Evolutionary conservation across 2,888 invertebrate genomes (phyloP).

Genomic region (Chesias legatella): DNA sequence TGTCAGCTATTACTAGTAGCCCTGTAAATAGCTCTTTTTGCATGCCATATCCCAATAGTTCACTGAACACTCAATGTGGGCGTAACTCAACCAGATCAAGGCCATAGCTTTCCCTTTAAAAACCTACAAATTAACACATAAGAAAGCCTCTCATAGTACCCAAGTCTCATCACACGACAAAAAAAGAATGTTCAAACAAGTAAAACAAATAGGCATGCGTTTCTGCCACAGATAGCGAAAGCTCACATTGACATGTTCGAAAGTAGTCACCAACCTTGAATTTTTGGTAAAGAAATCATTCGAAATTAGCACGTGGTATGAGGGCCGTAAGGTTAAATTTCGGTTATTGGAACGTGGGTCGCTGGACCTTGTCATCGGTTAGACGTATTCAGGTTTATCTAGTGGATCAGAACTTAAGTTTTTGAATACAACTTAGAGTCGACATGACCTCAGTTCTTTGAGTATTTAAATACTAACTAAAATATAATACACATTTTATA

Average conservation of each 20-base stretch:
- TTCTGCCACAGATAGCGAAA: conserved; percentile 77
- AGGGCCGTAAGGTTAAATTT: too few species aligned
- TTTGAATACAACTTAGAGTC: too few species aligned
- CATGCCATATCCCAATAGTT: too few species aligned
- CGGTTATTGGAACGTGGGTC: conserved; percentile 59
- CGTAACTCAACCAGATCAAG: conserved; percentile 17
- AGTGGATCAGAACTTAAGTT: conserved; percentile 37
- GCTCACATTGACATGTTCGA: conserved; percentile 77
- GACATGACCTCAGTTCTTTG: too few species aligned
- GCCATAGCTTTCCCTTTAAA: conserved; percentile 24
- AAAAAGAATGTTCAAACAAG: conserved; percentile 62
- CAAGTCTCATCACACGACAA: conserved; percentile 34
- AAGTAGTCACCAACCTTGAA: conserved; percentile 54
- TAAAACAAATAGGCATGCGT: conserved; percentile 64
- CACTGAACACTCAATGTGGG: conserved; percentile 3
- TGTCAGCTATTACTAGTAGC: too few species aligned
- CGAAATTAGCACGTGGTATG: conserved; percentile 41
- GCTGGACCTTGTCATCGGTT: conserved; percentile 53
- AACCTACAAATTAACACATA: conserved; percentile 42
- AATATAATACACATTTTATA: too few species aligned
- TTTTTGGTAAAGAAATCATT: conserved; percentile 26
- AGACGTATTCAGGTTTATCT: conserved; percentile 69
- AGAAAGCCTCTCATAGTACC: conserved; percentile 42
- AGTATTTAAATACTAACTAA: too few species aligned
- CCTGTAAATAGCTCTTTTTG: too few species aligned